These are phyloP conservation scores for Bombus impatiens DNA, from an alignment of 1,140 invertebrate species.

Conservation along the genomic window DNA sequence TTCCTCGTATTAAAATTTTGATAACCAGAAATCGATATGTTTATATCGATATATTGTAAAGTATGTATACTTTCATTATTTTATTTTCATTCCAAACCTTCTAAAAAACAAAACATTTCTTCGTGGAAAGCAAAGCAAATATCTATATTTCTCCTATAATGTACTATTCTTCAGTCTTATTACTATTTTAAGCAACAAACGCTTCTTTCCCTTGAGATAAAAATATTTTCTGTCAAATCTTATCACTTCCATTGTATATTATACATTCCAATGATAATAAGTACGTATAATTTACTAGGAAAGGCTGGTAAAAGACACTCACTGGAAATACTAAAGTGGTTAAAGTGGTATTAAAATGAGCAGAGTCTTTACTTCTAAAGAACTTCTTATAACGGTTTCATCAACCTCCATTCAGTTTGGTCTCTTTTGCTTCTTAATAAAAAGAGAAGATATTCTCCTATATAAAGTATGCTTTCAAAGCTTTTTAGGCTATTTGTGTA, in stretches of 20 bases:
- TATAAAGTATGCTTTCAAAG: background rate
- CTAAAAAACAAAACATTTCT: too few species aligned
- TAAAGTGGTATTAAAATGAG: slow-evolving; percentile 13
- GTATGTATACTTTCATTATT: too few species aligned
- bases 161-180: background rate
- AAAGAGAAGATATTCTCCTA: background rate
- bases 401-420: background rate
- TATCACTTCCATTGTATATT: background rate
- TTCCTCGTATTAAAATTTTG: too few species aligned
- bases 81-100: too few species aligned
- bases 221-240: background rate
- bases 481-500: background rate
- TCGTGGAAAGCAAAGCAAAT: background rate
- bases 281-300: background rate
- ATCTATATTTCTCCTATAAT: background rate
- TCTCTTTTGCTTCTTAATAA: background rate
- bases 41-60: too few species aligned
- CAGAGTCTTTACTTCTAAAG: background rate
- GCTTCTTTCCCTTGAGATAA: background rate
- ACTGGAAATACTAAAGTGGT: background rate
- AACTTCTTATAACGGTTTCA: slow-evolving; percentile 4
- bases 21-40: too few species aligned
- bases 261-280: background rate
- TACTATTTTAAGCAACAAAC: background rate
- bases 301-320: background rate